Percentiles rank a stretch among this genome's conserved stretches.
phyloP scores from a whole-genome alignment of 1,140 invertebrate species.

The Muscidifurax raptorellus region DNA sequence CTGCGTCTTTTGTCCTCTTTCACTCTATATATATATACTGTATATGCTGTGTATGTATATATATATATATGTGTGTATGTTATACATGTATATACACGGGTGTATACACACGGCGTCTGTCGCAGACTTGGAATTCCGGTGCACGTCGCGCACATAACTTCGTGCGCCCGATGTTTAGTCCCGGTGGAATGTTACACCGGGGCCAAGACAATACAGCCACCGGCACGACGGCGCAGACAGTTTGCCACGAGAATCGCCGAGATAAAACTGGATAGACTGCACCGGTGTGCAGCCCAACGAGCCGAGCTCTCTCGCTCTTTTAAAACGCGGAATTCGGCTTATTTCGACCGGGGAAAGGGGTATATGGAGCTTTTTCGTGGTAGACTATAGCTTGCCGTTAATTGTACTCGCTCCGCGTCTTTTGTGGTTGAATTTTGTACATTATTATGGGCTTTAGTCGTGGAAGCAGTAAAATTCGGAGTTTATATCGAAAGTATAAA shows the following conservation, averaged over 20 bases:
- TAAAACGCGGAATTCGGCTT: slow-evolving; percentile 39
- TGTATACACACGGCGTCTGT: background rate
- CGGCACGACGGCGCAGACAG: slow-evolving; percentile 14
- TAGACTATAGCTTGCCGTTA: background rate
- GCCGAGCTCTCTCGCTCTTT: background rate
- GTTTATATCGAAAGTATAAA: background rate
- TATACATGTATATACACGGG: background rate
- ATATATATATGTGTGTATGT: background rate
- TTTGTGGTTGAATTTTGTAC: background rate
- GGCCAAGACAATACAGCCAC: slow-evolving; percentile 31
- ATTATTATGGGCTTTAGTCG: background rate
- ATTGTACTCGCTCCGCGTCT: no score
- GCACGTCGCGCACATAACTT: slow-evolving; percentile 49
- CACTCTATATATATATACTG: no score
- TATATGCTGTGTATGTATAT: background rate
- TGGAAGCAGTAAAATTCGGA: background rate
- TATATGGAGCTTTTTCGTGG: background rate
- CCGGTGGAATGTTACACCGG: slow-evolving; percentile 37
- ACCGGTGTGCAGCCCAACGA: background rate
- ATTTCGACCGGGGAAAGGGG: background rate
- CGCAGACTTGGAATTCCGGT: slow-evolving; percentile 41
- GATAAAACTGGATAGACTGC: slow-evolving; percentile 42
- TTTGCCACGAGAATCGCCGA: slow-evolving; percentile 37
- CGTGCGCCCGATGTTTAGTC: slow-evolving; percentile 38
- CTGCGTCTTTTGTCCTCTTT: slow-evolving; percentile 22